Evolutionary conservation across 2,113 vertebrate species (phyloP), one percentile per base, ranked within the genome.

Genomic region (Oncorhynchus kisutch): DNA sequence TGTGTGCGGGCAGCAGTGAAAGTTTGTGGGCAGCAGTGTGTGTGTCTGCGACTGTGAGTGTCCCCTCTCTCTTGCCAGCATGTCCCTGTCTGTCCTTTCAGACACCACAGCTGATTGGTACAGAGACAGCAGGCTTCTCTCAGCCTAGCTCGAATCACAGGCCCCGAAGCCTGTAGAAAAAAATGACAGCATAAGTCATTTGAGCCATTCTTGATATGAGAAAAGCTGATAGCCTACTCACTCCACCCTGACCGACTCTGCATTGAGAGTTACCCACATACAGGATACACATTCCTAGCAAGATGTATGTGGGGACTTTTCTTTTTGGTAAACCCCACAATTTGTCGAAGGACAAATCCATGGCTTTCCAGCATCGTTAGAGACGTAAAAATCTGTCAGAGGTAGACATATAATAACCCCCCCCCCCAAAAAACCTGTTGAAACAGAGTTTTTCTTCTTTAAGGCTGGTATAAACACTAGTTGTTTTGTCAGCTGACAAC

Each of bases 181-280:
- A 31, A 68, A 9, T 18, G 13, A 20, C 16, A 8, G 12, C 13
- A n/a, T 27, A 62, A 62, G 59, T 62, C 5, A 67, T 34, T 34
- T 45, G 39, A 45, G 39, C 8, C 49, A 48, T 18, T 14, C 54
- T 39, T 34, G 57, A n/a, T 34, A 14, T 6, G 18, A 22, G 34
- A 20, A 31, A 48, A 18, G 51, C 16, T 45, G 39, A 45, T 51
- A 48, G 60, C 29, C n/a, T 22, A 24, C 59, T 45, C 60, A 48
- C 13, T 24, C 60, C 24, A 72, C 34, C 39, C 31, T 78, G 11
- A 49, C 39, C 6, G 67, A 68, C 13, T 75, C 18, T 5, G 16
- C 31, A 16, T 29, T 76, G 76, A 76, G 79, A 81, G 78, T 78
- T 71, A 67, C 78, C 79, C 79, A 67, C 62, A 67, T 66, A 31